Percentiles rank a stretch among this genome's conserved stretches.
Conservation (phyloP, 2,888 invertebrate species). For the Dasypolia templi region DNA sequence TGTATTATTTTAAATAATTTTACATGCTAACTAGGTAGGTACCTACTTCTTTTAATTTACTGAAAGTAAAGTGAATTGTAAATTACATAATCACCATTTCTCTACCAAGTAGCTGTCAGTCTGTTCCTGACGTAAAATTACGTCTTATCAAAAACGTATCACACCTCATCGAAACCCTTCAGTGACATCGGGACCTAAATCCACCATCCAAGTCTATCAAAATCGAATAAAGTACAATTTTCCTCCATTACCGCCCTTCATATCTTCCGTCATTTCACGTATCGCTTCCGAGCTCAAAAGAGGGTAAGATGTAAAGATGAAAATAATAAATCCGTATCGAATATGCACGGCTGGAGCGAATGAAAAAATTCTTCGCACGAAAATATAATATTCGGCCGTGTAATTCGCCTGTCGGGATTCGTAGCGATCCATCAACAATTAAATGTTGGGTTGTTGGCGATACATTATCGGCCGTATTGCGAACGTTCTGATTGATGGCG, state of each 20-base stretch:
- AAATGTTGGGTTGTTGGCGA: conserved; percentile 86
- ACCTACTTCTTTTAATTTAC: neutral
- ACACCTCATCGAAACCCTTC: conserved; percentile 74
- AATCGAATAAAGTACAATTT: conserved; percentile 90
- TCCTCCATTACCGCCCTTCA: conserved; percentile 89
- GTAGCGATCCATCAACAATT: conserved; percentile 88
- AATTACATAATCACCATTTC: neutral
- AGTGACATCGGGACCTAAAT: conserved; percentile 85
- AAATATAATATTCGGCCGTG: conserved; percentile 74
- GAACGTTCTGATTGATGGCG: conserved; percentile 86
- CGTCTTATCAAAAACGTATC: conserved; percentile 64
- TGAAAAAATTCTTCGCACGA: conserved; percentile 75
- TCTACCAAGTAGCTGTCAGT: neutral
- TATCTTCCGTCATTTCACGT: conserved; percentile 90
- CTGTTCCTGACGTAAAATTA: conserved; percentile 41
- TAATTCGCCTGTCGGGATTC: conserved; percentile 78
- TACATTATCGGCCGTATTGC: conserved; percentile 86
- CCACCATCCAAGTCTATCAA: conserved; percentile 88
- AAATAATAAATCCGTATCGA: conserved; percentile 89
- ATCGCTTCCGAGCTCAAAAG: conserved; percentile 88
- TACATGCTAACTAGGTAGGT: neutral
- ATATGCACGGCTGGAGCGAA: conserved; percentile 85
- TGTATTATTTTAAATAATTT: neutral
- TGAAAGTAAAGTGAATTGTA: neutral
- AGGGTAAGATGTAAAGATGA: conserved; percentile 87